These are phyloP conservation scores for Phrynocephalus guinanensis DNA, from an alignment of 2,797 vertebrate genomes.

Conservation along the genomic window DNA sequence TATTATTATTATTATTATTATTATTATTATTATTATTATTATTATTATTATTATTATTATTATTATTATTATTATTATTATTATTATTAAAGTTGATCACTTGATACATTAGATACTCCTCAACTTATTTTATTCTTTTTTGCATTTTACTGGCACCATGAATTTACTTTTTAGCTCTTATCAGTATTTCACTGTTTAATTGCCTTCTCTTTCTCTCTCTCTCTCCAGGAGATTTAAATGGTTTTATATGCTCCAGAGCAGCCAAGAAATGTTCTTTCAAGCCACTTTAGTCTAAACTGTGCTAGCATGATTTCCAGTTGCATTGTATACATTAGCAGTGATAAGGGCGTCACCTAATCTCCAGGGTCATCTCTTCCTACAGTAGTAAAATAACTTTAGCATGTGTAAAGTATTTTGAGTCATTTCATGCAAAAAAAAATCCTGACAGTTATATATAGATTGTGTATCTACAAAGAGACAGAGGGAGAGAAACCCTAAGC, in stretches of 20 bases:
- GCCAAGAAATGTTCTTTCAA: conserved; percentile 49
- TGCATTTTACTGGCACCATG: neutral
- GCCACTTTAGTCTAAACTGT: conserved; percentile 29
- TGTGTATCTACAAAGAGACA: conserved; percentile 37
- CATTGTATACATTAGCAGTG: conserved; percentile 66
- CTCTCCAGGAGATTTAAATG: conserved; percentile 32
- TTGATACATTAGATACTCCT: neutral
- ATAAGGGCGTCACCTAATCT: conserved; percentile 68
- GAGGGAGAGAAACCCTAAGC: conserved; percentile 36
- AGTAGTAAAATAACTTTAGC: conserved; percentile 66
- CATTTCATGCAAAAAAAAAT: conserved; percentile 52
- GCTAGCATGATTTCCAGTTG: conserved; percentile 49
- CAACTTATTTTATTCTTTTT: conserved; percentile 10
- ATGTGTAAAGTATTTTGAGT: conserved; percentile 54
- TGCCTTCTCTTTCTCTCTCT: neutral
- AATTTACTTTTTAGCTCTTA: conserved; percentile 32
- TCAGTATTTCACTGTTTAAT: conserved; percentile 34
- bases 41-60: neutral
- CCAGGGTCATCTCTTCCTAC: conserved; percentile 69
- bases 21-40: too few relatives aligned
- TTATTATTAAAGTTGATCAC: neutral
- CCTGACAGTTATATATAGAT: conserved; percentile 33
- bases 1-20: too few relatives aligned
- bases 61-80: too few relatives aligned
- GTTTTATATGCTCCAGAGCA: conserved; percentile 42